Evolutionary conservation across 2,113 vertebrate genomes (phyloP), one percentile per base, ranked within the genome.

Genomic region (Spizaetus ornatus): DNA sequence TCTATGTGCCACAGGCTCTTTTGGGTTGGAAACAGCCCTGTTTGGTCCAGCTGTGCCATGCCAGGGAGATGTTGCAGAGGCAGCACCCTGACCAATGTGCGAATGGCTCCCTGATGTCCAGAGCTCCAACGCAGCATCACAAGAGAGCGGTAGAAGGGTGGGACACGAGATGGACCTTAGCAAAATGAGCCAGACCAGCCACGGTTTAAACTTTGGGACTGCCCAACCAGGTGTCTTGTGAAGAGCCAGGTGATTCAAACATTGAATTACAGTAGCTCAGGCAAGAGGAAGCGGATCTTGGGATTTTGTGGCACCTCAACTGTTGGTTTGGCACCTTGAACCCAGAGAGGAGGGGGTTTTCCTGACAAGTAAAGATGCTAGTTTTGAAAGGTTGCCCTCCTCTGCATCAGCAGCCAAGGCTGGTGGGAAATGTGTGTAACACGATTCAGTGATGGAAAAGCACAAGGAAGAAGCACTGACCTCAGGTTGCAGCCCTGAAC

Each of bases 401-500:
- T 63, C 42, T 27, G 5, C 36, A 40, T 10, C 81, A 80, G 43
- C 45, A 82, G 34, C 31, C 17, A 59, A 48, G 29, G 45, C 38
- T 45, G 70, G 43, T 65, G 40, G 13, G 40, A 66, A 9, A 42
- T 38, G 26, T 22, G 21, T 0, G 2, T 45, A 78, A 63, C 36
- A 38, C 0, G 0, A 23, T 13, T 56, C 1, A 2, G 42, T 22
- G 36, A 47, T 1, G 6, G 56, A 70, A 89, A 84, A 29, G 52
- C 27, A 32, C n/a, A 45, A 86, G 31, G 26, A 83, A 70, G 72
- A 43, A 86, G 45, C 10, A 29, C 14, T 71, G n/a, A 61, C 10
- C 32, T 84, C n/a, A 55, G 50, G 27, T 4, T 58, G 32, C n/a
- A 82, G 16, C 16, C 36, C 32, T 38, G 32, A 88, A 61, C 6